Evolutionary conservation across 2,888 invertebrate species (phyloP), one percentile per base, ranked within the genome.

Genomic region (Tetheella fluctuosa): DNA sequence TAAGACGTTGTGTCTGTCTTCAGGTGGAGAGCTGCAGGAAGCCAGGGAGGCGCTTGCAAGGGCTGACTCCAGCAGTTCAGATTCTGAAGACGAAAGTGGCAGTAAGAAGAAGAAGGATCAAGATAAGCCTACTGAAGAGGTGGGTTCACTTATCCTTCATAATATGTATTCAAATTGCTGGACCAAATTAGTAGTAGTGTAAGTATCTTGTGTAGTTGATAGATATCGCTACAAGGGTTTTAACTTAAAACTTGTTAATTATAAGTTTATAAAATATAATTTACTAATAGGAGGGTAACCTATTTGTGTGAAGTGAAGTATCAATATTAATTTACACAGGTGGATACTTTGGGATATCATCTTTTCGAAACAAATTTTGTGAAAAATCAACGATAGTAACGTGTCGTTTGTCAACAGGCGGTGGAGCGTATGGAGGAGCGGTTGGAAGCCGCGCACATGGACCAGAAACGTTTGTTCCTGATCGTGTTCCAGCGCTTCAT

Each of bases 401-500:
- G 10, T 30, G 30, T 10, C 0, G 1, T n/a, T n/a, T n/a, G n/a
- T n/a, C n/a, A n/a, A n/a, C n/a, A 99, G 94, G 96, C 97, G 80
- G 97, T 99, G 1, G 99, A 99, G 84, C 95, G 97, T 61, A 98
- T 99, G 98, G 99, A 99, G 85, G 99, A 99, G 86, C 96, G 97
- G 64, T 88, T 99, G 62, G 99, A 99, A 88, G 96, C 97, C 2
- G 98, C 98, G 0, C 98, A 98, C 91, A 98, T 98, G 69, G 98
- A 99, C 90, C 98, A 99, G 90, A 99, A 99, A 91, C 97, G 98
- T 82, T 94, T 99, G 67, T 99, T 99, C 89, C 95, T 99, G 66
- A 98, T 99, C 85, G 98, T 99, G 77, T 99, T 99, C 91, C 99
- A 99, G 94, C 95, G 99, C 64, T 99, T 99, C 93, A 99, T 99